Percentiles rank a stretch among this genome's conserved stretches.
phyloP scores from a whole-genome alignment of 2,888 invertebrate genomes.

The Sinelater perroti region DNA sequence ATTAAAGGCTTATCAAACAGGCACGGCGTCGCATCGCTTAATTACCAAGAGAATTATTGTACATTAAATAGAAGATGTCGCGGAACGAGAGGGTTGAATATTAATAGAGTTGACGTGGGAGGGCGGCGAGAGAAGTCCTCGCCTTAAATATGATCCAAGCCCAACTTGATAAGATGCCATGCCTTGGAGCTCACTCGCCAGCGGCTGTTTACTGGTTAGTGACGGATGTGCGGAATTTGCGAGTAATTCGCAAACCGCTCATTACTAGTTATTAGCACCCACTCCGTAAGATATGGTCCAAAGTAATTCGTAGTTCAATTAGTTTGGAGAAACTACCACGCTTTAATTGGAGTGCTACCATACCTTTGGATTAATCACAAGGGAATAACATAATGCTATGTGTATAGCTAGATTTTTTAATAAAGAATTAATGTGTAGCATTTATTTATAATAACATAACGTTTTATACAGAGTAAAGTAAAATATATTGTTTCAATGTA shows the following conservation, averaged over 20 bases:
- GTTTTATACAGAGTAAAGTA: too few relatives aligned
- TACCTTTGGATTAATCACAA: too few relatives aligned
- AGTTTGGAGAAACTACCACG: not conserved
- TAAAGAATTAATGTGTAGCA: too few relatives aligned
- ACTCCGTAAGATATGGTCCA: not conserved
- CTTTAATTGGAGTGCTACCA: not conserved
- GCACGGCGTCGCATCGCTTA: not conserved
- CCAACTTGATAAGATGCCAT: slow-evolving; percentile 8
- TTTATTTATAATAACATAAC: too few relatives aligned
- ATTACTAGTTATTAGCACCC: not conserved
- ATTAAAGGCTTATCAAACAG: slow-evolving; percentile 13
- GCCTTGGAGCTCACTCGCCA: not conserved
- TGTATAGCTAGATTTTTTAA: too few relatives aligned
- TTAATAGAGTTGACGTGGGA: slow-evolving; percentile 2
- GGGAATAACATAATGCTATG: too few relatives aligned
- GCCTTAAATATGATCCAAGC: slow-evolving; percentile 7
- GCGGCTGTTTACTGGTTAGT: slow-evolving; percentile 4
- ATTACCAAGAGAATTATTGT: not conserved
- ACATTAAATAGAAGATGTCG: not conserved
- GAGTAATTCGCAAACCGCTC: not conserved
- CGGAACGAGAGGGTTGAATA: not conserved
- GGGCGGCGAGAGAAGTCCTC: not conserved
- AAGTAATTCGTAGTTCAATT: not conserved
- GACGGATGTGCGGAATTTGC: not conserved
- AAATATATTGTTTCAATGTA: too few relatives aligned